These are phyloP conservation scores for Dastarcus helophoroides DNA, from an alignment of 2,888 invertebrate species.

Conservation along the genomic window DNA sequence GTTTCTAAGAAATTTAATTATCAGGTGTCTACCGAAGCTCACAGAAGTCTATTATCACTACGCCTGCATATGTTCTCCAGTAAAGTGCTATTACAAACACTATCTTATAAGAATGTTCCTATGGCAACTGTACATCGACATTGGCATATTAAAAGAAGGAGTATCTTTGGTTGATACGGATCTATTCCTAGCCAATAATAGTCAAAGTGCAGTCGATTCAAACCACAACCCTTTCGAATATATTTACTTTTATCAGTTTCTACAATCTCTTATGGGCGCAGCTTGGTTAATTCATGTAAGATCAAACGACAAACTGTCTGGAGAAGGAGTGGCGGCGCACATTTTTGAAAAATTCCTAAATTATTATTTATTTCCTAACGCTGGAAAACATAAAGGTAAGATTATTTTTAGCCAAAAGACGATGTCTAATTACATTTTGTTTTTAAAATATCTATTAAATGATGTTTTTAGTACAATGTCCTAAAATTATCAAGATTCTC, in stretches of 20 bases:
- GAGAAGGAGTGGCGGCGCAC: constrained; percentile 41
- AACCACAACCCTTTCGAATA: constrained; percentile 47
- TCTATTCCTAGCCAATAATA: constrained; percentile 38
- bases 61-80: constrained; percentile 38
- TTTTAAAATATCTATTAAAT: too few relatives aligned
- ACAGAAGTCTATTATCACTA: constrained; percentile 43
- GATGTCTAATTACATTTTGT: neutral
- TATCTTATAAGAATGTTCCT: constrained; percentile 43
- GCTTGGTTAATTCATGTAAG: constrained; percentile 39
- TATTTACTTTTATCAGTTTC: constrained; percentile 51
- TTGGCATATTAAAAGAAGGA: constrained; percentile 40
- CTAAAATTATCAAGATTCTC: too few relatives aligned
- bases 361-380: constrained; percentile 37
- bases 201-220: constrained; percentile 37
- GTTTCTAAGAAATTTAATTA: constrained; percentile 38
- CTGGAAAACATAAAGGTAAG: constrained; percentile 37
- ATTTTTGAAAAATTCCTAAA: constrained; percentile 45
- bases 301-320: constrained; percentile 31
- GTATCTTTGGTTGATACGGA: constrained; percentile 43
- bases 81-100: constrained; percentile 31
- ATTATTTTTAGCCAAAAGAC: neutral
- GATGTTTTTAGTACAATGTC: too few relatives aligned
- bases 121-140: constrained; percentile 51
- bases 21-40: constrained; percentile 39
- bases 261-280: constrained; percentile 43